A percentile compares a stretch with the other conserved stretches of the same genome.
Conservation (phyloP, 2,888 invertebrate species). For the Polyploca ridens region DNA sequence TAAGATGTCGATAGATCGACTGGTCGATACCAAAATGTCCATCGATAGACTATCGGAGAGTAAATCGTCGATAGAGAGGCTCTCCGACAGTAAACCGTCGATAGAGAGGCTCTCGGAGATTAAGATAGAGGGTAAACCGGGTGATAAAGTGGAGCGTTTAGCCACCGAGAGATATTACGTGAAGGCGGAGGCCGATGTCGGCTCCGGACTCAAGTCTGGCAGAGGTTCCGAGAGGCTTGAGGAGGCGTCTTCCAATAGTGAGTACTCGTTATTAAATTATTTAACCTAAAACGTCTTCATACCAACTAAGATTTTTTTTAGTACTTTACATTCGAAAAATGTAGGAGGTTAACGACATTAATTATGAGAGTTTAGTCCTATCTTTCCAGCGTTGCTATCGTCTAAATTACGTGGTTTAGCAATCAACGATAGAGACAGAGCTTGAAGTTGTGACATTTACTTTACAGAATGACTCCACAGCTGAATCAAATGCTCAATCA, state of each 20-base stretch:
- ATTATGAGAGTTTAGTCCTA: too few species aligned
- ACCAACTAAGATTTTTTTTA: too few species aligned
- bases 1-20: conserved; percentile 31
- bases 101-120: conserved; percentile 44
- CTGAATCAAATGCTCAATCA: not conserved
- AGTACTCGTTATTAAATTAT: conserved; percentile 28
- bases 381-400: too few species aligned
- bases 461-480: too few species aligned
- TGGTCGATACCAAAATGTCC: conserved; percentile 28
- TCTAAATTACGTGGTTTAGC: too few species aligned
- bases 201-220: conserved; percentile 64
- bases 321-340: too few species aligned
- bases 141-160: conserved; percentile 42
- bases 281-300: too few species aligned
- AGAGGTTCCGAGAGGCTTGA: conserved; percentile 66
- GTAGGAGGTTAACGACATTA: too few species aligned
- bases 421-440: too few species aligned
- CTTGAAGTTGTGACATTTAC: too few species aligned
- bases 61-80: conserved; percentile 42
- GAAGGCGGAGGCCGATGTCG: conserved; percentile 75
- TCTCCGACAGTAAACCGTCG: conserved; percentile 49
- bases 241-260: conserved; percentile 67
- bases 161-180: conserved; percentile 51
- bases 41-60: conserved; percentile 37
- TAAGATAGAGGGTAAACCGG: conserved; percentile 25